Evolutionary conservation across 2,113 vertebrate genomes (phyloP).

Genomic region (Malurus cyaneus): DNA sequence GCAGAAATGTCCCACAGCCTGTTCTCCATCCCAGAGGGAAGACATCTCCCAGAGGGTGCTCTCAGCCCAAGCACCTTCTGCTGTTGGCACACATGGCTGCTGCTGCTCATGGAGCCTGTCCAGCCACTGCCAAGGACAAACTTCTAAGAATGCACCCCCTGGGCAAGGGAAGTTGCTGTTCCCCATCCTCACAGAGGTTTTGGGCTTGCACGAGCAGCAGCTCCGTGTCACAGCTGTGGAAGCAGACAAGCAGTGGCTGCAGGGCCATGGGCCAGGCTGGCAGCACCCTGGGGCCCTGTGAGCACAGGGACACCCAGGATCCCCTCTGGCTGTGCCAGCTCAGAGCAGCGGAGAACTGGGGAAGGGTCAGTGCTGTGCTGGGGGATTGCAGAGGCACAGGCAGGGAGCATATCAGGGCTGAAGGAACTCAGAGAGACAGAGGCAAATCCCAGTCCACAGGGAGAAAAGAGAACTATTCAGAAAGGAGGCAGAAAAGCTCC

Average conservation of each 20-base stretch:
- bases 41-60: fast-evolving
- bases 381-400: background rate
- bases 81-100: too few relatives aligned
- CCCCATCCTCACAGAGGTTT: background rate
- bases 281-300: background rate
- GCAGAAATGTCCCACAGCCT: fast-evolving
- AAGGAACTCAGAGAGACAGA: background rate
- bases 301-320: too few relatives aligned
- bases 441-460: background rate
- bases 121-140: background rate
- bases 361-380: background rate
- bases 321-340: too few relatives aligned
- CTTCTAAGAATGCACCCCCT: background rate
- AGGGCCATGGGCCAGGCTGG: background rate
- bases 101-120: background rate
- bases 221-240: background rate
- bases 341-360: too few relatives aligned
- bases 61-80: too few relatives aligned
- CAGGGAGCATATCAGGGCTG: background rate
- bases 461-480: background rate
- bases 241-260: background rate
- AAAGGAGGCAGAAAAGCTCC: background rate
- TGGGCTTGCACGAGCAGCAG: background rate
- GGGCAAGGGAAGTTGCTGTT: background rate
- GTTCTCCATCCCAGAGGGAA: background rate